Conservation (phyloP, 2,888 invertebrate genomes). For the Lobophora halterata region DNA sequence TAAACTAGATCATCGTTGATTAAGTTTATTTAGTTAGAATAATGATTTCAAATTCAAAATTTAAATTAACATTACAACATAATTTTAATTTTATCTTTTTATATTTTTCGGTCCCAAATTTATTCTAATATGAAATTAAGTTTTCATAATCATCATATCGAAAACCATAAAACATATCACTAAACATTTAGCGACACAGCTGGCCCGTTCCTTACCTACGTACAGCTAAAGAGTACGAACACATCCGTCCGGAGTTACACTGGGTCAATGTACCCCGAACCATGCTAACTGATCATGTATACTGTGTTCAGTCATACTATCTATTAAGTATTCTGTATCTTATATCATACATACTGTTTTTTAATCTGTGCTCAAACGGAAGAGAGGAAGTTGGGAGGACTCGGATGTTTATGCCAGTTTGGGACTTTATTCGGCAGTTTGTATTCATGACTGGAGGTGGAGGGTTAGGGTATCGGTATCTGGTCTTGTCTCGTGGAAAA, state of each 20-base stretch:
- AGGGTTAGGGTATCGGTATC: background rate
- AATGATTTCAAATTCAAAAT: too few relatives aligned
- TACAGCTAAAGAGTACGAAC: conserved; percentile 1
- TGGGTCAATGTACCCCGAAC: conserved; percentile 26
- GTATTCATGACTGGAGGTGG: conserved; percentile 18
- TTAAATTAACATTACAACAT: too few relatives aligned
- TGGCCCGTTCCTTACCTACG: conserved; percentile 8
- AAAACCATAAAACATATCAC: too few relatives aligned
- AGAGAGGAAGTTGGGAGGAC: conserved; percentile 30
- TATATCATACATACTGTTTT: too few relatives aligned
- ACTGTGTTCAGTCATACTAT: conserved; percentile 11
- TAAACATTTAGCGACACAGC: too few relatives aligned
- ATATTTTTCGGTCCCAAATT: too few relatives aligned
- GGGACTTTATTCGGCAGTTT: conserved; percentile 26
- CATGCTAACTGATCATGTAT: conserved; percentile 4
- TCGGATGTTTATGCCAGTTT: conserved; percentile 23
- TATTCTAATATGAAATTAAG: too few relatives aligned
- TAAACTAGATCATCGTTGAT: too few relatives aligned
- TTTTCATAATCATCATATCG: too few relatives aligned
- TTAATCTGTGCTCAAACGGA: conserved; percentile 21
- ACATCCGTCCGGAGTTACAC: conserved; percentile 18
- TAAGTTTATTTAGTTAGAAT: too few relatives aligned
- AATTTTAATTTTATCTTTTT: too few relatives aligned
- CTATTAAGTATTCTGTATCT: too few relatives aligned
- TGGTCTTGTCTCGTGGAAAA: background rate